Base-by-base conservation (phyloP, 2,888 invertebrate genomes). In the Sarcophaga variegata region DNA sequence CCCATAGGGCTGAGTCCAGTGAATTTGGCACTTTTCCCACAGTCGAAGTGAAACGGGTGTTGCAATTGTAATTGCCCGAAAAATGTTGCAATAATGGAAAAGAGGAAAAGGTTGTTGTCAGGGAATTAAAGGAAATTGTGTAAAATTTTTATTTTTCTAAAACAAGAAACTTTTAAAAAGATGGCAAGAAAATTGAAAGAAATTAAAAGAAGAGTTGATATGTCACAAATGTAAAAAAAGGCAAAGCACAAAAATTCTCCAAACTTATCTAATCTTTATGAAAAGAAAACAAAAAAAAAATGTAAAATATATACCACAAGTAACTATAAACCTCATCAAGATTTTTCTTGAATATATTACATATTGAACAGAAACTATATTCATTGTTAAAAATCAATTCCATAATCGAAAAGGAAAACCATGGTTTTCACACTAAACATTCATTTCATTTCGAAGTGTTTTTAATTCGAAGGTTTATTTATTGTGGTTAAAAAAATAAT, bases 1-100 rank as follows among this genome's bases (percentile, higher is more conserved):
- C 94, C 1, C 92, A 93, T 90, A 90, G 93, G 63, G 92, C 93
- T 10, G 89, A 90, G 1, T 89, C 89, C 20, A 91, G 92, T 78
- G 93, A 93, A 72, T 93, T 93, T 81, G 91, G 93, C 14, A 87
- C 90, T 63, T 93, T 93, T 87, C 93, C 93, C 88, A 92, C 93
- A 54, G 91, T 93, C 64, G 93, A 93, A 89, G 91, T 93, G 20
- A 93, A 93, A 87, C 91, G 91, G 8, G 90, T 93, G 59, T 89
- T 93, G 78, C 90, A 93, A 86, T 89, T 92, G 83, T 92, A 88
- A 84, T 64, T 37, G 12, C 45, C 27, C 37, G 37, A 10, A 37
- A 10, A 37, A 37, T 37, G 37, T 37, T 10, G 37, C 37, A 37
- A 37, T 37, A 37, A 37, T 37, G 37, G 37, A 37, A 37, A 37